phyloP scores from a whole-genome alignment of 2,113 vertebrate species.

The Puma concolor region DNA sequence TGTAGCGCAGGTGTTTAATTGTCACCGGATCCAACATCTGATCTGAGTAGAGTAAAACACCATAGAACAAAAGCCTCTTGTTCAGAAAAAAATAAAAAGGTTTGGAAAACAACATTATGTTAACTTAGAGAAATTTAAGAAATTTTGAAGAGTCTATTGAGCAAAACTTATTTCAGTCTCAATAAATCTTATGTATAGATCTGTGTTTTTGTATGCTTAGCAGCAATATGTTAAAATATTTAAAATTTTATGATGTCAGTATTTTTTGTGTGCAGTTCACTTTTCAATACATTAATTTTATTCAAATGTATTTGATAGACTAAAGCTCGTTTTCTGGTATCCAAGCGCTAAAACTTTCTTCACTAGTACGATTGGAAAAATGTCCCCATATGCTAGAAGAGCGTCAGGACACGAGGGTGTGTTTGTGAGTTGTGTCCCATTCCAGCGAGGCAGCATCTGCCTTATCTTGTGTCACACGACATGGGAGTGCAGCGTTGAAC shows the following conservation, averaged over 20 bases:
- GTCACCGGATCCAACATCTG: background rate
- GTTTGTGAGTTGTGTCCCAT: background rate
- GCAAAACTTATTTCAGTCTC: background rate
- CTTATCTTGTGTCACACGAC: background rate
- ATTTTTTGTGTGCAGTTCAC: background rate
- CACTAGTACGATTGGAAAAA: background rate
- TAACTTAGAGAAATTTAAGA: background rate
- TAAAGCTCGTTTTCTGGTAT: background rate
- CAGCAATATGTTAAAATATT: background rate
- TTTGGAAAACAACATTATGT: background rate
- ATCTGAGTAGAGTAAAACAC: slow-evolving; percentile 43
- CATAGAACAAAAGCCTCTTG: background rate
- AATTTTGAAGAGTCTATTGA: background rate
- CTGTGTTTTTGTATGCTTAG: background rate
- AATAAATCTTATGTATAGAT: background rate
- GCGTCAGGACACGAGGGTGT: background rate
- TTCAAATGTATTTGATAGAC: background rate
- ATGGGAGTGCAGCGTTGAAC: fast-evolving
- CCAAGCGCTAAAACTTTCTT: background rate
- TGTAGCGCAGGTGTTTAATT: slow-evolving; percentile 74
- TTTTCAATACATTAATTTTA: background rate
- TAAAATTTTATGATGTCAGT: background rate
- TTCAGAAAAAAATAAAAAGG: background rate
- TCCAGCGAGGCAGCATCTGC: background rate
- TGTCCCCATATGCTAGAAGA: background rate